These are phyloP conservation scores for Eristalis tenax DNA, from an alignment of 2,888 invertebrate species.

Conservation along the genomic window DNA sequence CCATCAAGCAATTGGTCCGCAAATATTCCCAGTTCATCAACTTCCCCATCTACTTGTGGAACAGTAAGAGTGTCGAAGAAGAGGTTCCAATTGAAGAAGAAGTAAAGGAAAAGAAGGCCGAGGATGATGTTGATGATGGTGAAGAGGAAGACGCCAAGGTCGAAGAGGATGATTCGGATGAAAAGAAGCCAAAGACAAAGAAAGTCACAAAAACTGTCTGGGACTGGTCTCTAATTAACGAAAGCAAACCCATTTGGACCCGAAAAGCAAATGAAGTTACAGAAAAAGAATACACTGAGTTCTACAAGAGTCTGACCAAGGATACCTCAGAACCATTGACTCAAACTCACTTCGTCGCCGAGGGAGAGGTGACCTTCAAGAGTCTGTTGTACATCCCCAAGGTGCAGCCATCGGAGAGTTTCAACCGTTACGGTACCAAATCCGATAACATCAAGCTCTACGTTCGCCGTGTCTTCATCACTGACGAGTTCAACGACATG, in stretches of 20 bases:
- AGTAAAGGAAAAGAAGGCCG: constrained; percentile 82
- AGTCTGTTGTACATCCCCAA: constrained; percentile 96
- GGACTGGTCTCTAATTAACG: constrained; percentile 99
- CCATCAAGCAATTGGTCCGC: constrained; percentile 93
- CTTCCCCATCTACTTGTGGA: constrained; percentile 98
- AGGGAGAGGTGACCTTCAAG: constrained; percentile 99
- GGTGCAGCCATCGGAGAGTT: constrained; percentile 94
- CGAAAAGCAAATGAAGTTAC: constrained; percentile 92
- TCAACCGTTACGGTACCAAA: constrained; percentile 97
- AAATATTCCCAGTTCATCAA: constrained; percentile 99
- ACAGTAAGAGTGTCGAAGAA: constrained; percentile 87
- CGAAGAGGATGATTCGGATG: constrained; percentile 83
- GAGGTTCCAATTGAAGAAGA: constrained; percentile 86
- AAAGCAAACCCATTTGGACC: constrained; percentile 99
- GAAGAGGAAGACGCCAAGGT: constrained; percentile 83
- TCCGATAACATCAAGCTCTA: constrained; percentile 97
- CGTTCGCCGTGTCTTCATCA: constrained; percentile 99
- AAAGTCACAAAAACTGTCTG: constrained; percentile 96
- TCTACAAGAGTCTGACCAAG: constrained; percentile 97
- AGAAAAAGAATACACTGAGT: constrained; percentile 95
- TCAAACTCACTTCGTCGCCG: constrained; percentile 96
- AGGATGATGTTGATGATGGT: constrained; percentile 82
- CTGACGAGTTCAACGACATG: constrained; percentile 99
- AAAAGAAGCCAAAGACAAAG: constrained; percentile 91
- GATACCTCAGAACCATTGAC: constrained; percentile 91